Evolutionary conservation across 64 coral and sea anemone species (phyloP), one percentile per base, ranked within the genome.

Genomic region (Stylophora pistillata): DNA sequence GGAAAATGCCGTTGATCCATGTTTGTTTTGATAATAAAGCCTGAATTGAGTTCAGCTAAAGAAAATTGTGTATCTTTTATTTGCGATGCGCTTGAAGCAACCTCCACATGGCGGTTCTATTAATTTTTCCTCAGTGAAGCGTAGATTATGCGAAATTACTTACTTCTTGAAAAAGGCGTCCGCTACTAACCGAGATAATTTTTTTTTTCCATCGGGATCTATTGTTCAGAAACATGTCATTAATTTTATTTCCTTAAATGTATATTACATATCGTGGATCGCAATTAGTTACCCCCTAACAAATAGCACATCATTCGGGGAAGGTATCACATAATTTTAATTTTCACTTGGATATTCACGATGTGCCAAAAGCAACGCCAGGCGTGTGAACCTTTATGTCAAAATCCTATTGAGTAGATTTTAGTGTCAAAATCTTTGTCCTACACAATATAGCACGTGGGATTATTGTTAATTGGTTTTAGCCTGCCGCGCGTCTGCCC

Each of bases 361-460:
- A 82, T 32, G 57, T 64, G 79, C 61, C 58, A 82, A 82, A 82
- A 82, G 47, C 79, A 9, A 31, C 58, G 10, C 59, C 59, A 21
- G 37, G 16, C 79, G 59, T 81, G 56, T 62, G 57, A 81, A 61
- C 14, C 30, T 30, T 61, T 81, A 32, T 58, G 27, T 81, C 10
- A 25, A 23, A 30, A 81, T 61, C 29, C 56, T 60, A 78, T 77
- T 78, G 75, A 78, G 75, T 55, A 56, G 28, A 53, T 17, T 53
- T 52, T 84, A 62, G 61, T 54, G 23, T 27, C 4, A 70, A 84
- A 69, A 84, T 41, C 61, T 84, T 84, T 84, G 80, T 84, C 80
- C 62, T 69, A 84, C 13, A 84, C 80, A 84, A 84, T 84, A 25
- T 10, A 84, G 20, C 80, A 84, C 80, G 80, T 84, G 80, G 62